Base-by-base conservation (phyloP, 2,888 invertebrate genomes). In the Chaetoderma sp. region DNA sequence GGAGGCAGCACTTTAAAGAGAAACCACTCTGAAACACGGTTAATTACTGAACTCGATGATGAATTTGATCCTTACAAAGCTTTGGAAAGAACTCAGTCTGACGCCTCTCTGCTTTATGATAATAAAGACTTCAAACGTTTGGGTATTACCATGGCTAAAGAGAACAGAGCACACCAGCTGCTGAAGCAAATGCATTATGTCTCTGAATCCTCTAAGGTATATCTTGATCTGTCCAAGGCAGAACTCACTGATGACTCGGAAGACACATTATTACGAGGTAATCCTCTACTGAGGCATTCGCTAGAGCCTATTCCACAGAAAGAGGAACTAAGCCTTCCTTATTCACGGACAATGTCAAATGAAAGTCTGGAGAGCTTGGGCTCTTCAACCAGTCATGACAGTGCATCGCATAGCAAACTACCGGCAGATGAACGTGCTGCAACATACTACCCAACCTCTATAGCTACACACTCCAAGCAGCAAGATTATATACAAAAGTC, bases 271-370 rank as follows among this genome's bases (percentile, higher is more conserved):
- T 32, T 23, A 6, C 28, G 45, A 8, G 60, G 25, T 32, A 39
- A 21, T 4, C 8, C 30, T 10, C 23, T 27, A n/a, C 39, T 44
- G 13, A 56, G 30, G 52, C n/a, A 32, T 52, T 79, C 80, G 28
- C 64, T 85, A 28, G 84, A 85, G 63, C 83, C 85, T 0, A 84
- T 85, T 33, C 81, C 77, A 27, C 85, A 85, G 66, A 82, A 81
- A 60, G 80, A 82, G 50, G 82, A 83, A 57, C 68, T 83, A 63
- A 75, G 76, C 36, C 33, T 67, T n/a, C n/a, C 28, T 5, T 21
- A n/a, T 27, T n/a, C n/a, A n/a, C 18, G 32, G 21, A 28, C 47
- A n/a, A 2, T 32, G 25, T 32, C 45, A 16, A 25, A 47, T 47
- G 23, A 32, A 10, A 30, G 28, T n/a, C 8, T 33, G 16, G 52